These are phyloP conservation scores for Onychorhynchus coronatus DNA, from an alignment of 2,113 vertebrate genomes.

Conservation along the genomic window DNA sequence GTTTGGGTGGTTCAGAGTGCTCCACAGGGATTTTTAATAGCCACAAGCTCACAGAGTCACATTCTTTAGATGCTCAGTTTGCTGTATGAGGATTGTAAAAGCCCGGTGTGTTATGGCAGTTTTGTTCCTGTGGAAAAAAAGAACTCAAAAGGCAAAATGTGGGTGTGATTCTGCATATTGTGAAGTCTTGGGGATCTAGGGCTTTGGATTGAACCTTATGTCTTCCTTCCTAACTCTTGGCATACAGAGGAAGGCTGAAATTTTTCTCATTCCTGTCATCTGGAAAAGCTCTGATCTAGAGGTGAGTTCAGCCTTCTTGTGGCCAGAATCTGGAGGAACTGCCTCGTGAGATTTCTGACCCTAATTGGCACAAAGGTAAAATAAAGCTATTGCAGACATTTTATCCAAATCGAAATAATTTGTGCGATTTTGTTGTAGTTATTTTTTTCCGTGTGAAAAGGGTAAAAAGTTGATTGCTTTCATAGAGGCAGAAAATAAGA, in stretches of 20 bases:
- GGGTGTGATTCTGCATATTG: not conserved
- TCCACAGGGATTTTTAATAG: constrained; percentile 7
- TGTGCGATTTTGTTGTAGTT: not conserved
- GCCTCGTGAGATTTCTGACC: not conserved
- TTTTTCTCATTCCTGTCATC: not conserved
- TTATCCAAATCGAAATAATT: not conserved
- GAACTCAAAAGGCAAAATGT: not conserved
- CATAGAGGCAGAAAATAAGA: not conserved
- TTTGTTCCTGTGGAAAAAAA: not conserved
- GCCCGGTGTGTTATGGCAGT: not conserved
- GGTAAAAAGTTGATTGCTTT: not conserved
- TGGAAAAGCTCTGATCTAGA: not conserved
- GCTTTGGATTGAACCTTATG: not conserved
- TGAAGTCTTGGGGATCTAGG: not conserved
- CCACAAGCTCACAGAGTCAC: not conserved
- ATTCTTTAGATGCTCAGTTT: not conserved
- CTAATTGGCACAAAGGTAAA: not conserved
- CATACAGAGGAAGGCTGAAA: not conserved
- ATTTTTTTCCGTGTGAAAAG: not conserved
- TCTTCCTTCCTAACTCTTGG: not conserved
- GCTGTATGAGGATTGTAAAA: not conserved
- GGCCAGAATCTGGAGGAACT: constrained; percentile 7
- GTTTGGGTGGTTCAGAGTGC: not conserved
- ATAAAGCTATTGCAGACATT: not conserved
- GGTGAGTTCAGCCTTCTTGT: not conserved